phyloP scores from a whole-genome alignment of 2,797 vertebrate genomes.

The Rallus crepitans region DNA sequence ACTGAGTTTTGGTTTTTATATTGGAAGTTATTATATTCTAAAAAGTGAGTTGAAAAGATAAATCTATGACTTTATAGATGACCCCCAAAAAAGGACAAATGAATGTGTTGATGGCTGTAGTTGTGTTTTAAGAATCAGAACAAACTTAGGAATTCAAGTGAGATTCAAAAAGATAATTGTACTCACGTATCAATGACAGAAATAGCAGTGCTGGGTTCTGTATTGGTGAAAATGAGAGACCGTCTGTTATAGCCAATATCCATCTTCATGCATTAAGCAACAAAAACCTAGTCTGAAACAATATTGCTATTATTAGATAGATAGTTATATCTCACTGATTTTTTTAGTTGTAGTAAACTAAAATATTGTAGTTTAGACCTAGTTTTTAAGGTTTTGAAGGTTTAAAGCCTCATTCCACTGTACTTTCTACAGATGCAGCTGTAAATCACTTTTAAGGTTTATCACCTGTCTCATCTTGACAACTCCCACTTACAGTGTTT shows the following conservation, averaged over 20 bases:
- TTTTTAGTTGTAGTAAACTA: background rate
- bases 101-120: rapidly evolving
- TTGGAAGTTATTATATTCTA: background rate
- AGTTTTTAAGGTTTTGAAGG: background rate
- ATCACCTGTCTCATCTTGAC: background rate
- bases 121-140: background rate
- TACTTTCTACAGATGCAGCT: background rate
- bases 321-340: background rate
- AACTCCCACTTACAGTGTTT: background rate
- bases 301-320: background rate
- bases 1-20: background rate
- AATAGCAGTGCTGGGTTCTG: background rate
- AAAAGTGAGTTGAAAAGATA: background rate
- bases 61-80: background rate
- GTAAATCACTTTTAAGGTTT: background rate
- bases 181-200: background rate
- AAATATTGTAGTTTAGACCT: background rate
- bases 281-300: background rate
- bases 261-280: background rate
- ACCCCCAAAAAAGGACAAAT: background rate
- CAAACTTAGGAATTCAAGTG: background rate
- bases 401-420: background rate
- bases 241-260: background rate
- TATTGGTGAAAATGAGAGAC: background rate
- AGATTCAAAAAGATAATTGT: background rate